Conservation (phyloP, 2,113 vertebrate genomes). For the Cranoglanis bouderius region DNA sequence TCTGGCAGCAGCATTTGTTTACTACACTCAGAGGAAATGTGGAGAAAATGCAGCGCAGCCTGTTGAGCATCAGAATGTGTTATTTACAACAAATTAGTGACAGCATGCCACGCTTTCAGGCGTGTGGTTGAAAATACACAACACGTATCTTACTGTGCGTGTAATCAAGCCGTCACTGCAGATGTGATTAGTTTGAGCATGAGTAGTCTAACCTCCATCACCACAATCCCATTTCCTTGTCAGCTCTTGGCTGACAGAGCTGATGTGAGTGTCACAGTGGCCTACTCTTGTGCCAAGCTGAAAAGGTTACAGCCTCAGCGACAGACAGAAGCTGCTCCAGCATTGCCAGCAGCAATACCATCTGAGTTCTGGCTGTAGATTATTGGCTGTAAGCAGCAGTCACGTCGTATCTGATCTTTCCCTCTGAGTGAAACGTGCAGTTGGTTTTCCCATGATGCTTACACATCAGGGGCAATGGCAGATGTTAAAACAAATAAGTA, state of each 20-base stretch:
- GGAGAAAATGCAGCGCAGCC: background rate
- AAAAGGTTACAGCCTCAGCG: slow-evolving; percentile 2
- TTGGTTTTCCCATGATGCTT: background rate
- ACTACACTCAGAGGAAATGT: background rate
- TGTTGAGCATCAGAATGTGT: background rate
- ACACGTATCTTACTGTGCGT: background rate
- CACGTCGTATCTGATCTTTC: slow-evolving; percentile 50
- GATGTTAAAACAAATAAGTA: slow-evolving; percentile 49
- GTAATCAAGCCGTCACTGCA: background rate
- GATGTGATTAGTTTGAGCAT: slow-evolving; percentile 16
- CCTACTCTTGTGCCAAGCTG: background rate
- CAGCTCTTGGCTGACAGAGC: background rate
- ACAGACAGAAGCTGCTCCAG: slow-evolving; percentile 47
- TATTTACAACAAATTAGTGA: slow-evolving; percentile 4
- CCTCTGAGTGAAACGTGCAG: slow-evolving; percentile 51
- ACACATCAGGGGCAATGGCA: slow-evolving; percentile 48
- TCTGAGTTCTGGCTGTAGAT: slow-evolving; percentile 50
- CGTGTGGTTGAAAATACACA: background rate
- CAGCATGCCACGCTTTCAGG: background rate
- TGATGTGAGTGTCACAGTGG: background rate
- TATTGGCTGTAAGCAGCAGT: slow-evolving; percentile 23
- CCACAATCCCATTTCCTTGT: background rate
- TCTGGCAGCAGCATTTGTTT: background rate
- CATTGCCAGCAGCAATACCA: slow-evolving; percentile 16
- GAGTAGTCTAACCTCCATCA: slow-evolving; percentile 8